Percentiles rank a stretch among this genome's conserved stretches.
phyloP scores from a whole-genome alignment of 2,113 vertebrate species.

The Triplophysa tibetana region DNA sequence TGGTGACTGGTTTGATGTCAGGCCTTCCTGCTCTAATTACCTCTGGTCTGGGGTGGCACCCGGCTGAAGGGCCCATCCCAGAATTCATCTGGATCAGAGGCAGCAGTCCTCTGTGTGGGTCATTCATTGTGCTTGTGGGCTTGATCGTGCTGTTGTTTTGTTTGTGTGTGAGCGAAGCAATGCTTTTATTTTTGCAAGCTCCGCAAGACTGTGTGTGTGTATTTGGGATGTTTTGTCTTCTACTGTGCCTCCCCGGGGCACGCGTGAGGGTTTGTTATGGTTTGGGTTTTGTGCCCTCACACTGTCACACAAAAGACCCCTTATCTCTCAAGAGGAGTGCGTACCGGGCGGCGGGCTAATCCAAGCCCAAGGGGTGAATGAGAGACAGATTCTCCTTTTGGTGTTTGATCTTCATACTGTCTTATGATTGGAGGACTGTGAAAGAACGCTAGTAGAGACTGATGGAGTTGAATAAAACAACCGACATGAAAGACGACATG shows the following conservation, averaged over 20 bases:
- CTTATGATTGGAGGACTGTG: slow-evolving; percentile 6
- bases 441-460: neutral
- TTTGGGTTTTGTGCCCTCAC: slow-evolving; percentile 68
- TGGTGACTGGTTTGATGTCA: slow-evolving; percentile 57
- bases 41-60: slow-evolving; percentile 18
- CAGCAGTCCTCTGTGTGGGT: neutral
- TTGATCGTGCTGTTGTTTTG: neutral
- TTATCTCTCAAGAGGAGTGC: slow-evolving; percentile 52
- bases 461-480: neutral
- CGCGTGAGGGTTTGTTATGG: slow-evolving; percentile 69
- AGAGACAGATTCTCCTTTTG: slow-evolving; percentile 5
- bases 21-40: slow-evolving; percentile 35
- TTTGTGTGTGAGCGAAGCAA: neutral
- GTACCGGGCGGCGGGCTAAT: slow-evolving; percentile 28
- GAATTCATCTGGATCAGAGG: slow-evolving; percentile 1
- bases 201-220: slow-evolving; percentile 13
- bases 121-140: neutral
- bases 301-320: slow-evolving; percentile 65
- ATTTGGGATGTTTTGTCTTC: slow-evolving; percentile 7
- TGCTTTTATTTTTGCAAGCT: neutral
- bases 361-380: neutral
- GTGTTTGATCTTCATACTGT: neutral
- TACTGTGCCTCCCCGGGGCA: slow-evolving; percentile 19
- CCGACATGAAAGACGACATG: neutral
- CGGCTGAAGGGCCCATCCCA: slow-evolving; percentile 11